Evolutionary conservation across 2,797 vertebrate species (phyloP), one percentile per base, ranked within the genome.

Genomic region (Tokudaia muenninki): DNA sequence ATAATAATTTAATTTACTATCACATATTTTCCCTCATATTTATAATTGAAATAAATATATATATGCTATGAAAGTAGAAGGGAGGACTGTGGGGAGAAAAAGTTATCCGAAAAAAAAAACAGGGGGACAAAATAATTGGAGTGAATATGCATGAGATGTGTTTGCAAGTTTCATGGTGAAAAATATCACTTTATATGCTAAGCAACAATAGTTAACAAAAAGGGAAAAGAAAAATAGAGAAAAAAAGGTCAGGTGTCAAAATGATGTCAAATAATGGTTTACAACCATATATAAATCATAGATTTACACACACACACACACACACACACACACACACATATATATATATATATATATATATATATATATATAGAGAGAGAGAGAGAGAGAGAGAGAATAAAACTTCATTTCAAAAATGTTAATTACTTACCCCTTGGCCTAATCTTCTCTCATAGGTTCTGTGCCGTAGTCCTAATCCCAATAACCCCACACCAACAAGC

Each of bases 391-490:
- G 11, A 41, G 29, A 63, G 29, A 86, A 12, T 7, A 79, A 96
- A 92, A 84, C 52, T 87, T 34, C 22, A 31, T n/a, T 79, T 86
- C 22, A 90, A 87, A 79, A 52, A 37, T 31, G 87, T 70, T 83
- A 6, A 52, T 55, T 91, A 98, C 98, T 98, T 96, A 98, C 98
- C 97, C 93, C 96, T 92, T 94, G 98, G 70, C 98, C 98, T 96
- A 99, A 0, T 93, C 98, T 98, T 87, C 92, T 98, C 94, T 98
- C 97, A 44, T 98, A 98, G 84, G 41, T 44, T 97, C 94, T 98
- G 72, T 98, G 98, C 67, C 98, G 98, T 5, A 98, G 94, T 98
- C 98, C 98, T 98, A 98, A 79, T 97, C 98, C 98, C 87, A 99
- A 95, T 29, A 99, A 98, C 9, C 98, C 98, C 84, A 98, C 24